Conservation (phyloP, 2,797 vertebrate species). For the Pseudopleuronectes americanus region DNA sequence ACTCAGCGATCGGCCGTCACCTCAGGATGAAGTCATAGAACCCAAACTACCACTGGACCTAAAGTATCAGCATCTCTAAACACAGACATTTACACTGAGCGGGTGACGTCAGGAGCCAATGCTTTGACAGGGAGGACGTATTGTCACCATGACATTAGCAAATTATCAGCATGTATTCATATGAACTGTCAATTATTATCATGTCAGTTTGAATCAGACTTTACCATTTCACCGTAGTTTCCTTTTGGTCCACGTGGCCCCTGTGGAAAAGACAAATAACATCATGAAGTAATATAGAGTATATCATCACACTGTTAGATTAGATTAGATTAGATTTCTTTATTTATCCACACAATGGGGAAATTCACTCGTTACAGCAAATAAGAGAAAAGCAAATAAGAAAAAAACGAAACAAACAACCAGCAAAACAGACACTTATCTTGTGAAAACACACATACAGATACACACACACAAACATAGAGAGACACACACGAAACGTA, state of each 20-base stretch:
- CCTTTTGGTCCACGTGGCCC: conserved; percentile 92
- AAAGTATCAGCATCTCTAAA: conserved; percentile 19
- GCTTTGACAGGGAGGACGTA: conserved; percentile 11
- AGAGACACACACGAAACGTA: conserved; percentile 75
- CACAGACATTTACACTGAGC: not conserved
- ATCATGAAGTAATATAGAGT: not conserved
- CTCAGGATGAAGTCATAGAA: conserved; percentile 9
- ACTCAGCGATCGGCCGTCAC: conserved; percentile 31
- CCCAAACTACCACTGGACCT: conserved; percentile 24
- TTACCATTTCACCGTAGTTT: conserved; percentile 93
- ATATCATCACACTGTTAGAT: not conserved
- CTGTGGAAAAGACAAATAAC: conserved; percentile 71
- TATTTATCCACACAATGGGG: too few species aligned
- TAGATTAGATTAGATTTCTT: too few species aligned
- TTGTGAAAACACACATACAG: not conserved
- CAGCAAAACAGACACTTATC: too few species aligned
- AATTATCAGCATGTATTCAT: conserved; percentile 22
- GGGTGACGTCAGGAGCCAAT: too few species aligned
- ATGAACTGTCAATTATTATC: conserved; percentile 3
- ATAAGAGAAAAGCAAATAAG: too few species aligned
- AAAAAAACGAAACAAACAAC: too few species aligned
- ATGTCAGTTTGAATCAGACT: conserved; percentile 41
- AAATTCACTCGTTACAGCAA: too few species aligned
- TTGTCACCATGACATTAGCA: not conserved
- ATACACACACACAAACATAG: too few species aligned